phyloP scores from a whole-genome alignment of 2,888 invertebrate species.

The Drosophila nigritarsus region DNA sequence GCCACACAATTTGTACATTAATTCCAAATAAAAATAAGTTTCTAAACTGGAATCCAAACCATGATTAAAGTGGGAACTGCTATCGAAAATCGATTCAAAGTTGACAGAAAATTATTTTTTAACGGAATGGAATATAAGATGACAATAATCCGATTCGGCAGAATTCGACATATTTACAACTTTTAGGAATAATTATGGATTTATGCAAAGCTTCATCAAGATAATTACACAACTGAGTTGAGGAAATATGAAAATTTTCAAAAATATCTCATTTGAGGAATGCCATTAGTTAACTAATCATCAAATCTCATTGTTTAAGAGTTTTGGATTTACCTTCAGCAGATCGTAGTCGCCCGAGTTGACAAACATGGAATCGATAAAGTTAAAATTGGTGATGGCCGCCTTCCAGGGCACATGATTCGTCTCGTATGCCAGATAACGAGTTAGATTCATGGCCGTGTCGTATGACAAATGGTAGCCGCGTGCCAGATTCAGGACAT shows the following conservation, averaged over 20 bases:
- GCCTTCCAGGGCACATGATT: constrained; percentile 96
- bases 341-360: constrained; percentile 89
- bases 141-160: no score
- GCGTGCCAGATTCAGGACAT: constrained; percentile 92
- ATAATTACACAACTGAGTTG: neutral
- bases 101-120: no score
- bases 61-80: no score
- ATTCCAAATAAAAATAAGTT: no score
- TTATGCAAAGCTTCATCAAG: no score
- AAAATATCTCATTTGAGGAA: neutral
- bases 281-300: neutral
- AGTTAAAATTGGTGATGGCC: constrained; percentile 91
- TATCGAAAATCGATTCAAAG: no score
- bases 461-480: constrained; percentile 90
- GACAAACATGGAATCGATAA: constrained; percentile 92
- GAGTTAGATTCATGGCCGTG: constrained; percentile 91
- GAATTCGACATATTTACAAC: no score
- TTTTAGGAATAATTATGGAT: no score
- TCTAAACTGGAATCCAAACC: no score
- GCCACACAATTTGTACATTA: no score
- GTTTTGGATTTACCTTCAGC: constrained; percentile 86
- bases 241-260: neutral
- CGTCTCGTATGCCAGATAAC: constrained; percentile 91
- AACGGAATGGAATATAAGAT: no score
- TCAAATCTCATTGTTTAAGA: neutral